These are phyloP conservation scores for Vireo griseus DNA, from an alignment of 2,797 vertebrate genomes.

Conservation along the genomic window DNA sequence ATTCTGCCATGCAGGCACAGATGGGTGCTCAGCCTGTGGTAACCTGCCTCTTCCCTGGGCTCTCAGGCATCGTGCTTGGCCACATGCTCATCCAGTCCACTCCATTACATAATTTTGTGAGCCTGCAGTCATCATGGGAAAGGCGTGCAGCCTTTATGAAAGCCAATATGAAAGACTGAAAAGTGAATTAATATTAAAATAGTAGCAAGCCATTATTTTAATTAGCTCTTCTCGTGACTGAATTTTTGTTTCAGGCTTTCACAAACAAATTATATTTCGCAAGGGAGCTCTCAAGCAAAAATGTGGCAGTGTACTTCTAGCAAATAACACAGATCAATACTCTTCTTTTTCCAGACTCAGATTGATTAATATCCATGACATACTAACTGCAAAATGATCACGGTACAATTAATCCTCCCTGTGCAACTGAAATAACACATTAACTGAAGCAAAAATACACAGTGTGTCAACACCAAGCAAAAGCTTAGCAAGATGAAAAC, in stretches of 20 bases:
- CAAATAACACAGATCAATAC: constrained; percentile 48
- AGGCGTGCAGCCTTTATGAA: neutral
- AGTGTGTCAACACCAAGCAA: neutral
- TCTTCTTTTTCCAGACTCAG: constrained; percentile 14
- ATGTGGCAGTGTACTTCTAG: neutral
- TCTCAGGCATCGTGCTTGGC: neutral
- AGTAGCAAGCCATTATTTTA: constrained; percentile 13
- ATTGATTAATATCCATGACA: constrained; percentile 40
- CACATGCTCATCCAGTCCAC: accelerated
- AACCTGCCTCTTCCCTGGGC: neutral
- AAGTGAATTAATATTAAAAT: constrained; percentile 16
- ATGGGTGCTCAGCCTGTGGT: neutral
- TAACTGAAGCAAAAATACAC: neutral
- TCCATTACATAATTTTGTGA: neutral
- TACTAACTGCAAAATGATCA: constrained; percentile 13
- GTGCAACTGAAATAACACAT: constrained; percentile 16
- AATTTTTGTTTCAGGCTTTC: constrained; percentile 41
- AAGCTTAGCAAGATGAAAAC: neutral
- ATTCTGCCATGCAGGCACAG: accelerated
- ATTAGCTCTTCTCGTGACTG: neutral
- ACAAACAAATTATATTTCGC: constrained; percentile 16
- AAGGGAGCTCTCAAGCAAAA: constrained; percentile 37
- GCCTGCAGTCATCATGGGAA: neutral
- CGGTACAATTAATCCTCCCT: neutral
- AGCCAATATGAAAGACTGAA: neutral